Evolutionary conservation across 64 coral and sea anemone species (phyloP).

Genomic region (Pocillopora damicornis): DNA sequence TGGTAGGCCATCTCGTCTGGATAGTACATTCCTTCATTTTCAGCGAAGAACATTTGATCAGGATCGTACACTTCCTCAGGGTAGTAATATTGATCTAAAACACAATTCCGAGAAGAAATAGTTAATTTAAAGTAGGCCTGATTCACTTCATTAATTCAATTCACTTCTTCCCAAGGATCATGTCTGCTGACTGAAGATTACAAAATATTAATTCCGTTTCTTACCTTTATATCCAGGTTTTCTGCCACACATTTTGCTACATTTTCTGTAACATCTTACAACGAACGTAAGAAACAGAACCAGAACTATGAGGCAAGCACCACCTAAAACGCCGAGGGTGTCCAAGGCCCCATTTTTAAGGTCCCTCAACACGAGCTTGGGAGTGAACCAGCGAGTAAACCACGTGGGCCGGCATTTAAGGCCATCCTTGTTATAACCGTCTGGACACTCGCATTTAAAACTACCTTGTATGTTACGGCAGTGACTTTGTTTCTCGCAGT

Average conservation of each 20-base stretch:
- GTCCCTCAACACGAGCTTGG: slow-evolving; percentile 1
- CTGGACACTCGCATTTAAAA: slow-evolving; percentile 18
- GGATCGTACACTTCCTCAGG: slow-evolving; percentile 7
- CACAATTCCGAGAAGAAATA: neutral
- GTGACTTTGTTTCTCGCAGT: slow-evolving; percentile 13
- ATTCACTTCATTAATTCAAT: too few relatives aligned
- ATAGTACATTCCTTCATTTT: neutral
- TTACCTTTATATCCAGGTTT: slow-evolving; percentile 1
- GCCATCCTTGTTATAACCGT: neutral
- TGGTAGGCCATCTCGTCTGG: neutral
- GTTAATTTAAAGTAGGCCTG: neutral
- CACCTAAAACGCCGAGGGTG: neutral
- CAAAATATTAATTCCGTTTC: neutral
- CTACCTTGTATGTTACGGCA: neutral
- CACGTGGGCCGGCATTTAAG: neutral
- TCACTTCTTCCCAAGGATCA: too few relatives aligned
- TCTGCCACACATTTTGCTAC: neutral
- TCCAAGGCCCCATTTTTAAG: neutral
- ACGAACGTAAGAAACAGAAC: neutral
- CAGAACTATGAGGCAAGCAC: neutral
- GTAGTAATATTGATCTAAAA: slow-evolving; percentile 15
- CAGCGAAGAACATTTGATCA: slow-evolving; percentile 6
- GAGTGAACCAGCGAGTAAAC: neutral
- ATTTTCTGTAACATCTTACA: neutral
- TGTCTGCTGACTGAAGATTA: too few relatives aligned